Conservation (phyloP, 2,797 vertebrate species). For the Eupleurogrammus muticus region DNA sequence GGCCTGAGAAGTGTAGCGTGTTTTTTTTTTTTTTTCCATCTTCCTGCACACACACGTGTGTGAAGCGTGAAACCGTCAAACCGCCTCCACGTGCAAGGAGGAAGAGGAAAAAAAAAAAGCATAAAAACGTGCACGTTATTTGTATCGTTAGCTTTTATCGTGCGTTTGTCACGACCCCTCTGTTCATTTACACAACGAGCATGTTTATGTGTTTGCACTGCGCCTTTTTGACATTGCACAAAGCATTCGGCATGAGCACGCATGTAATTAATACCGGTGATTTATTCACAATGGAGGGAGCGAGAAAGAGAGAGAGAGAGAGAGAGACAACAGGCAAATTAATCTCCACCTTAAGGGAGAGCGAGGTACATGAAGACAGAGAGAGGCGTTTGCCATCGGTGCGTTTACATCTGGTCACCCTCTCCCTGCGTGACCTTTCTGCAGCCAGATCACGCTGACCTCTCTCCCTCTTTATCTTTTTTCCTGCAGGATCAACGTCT, state of each 20-base stretch:
- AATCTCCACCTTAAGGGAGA: constrained; percentile 75
- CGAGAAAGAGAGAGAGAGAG: constrained; percentile 11
- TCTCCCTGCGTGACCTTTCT: constrained; percentile 53
- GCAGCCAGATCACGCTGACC: constrained; percentile 27
- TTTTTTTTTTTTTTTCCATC: no score
- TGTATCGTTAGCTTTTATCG: constrained; percentile 25
- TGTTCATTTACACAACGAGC: constrained; percentile 40
- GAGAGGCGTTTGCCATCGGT: constrained; percentile 69
- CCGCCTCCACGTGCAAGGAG: neutral
- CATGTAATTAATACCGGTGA: constrained; percentile 64
- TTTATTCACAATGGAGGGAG: constrained; percentile 48
- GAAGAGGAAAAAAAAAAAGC: no score
- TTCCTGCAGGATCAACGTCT: constrained; percentile 69
- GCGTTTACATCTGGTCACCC: constrained; percentile 86
- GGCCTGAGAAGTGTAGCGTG: neutral
- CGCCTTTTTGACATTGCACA: constrained; percentile 48
- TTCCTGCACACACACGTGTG: neutral
- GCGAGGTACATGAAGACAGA: constrained; percentile 30
- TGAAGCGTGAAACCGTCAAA: constrained; percentile 9
- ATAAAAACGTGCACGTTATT: constrained; percentile 12
- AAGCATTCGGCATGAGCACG: constrained; percentile 25
- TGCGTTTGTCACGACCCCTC: constrained; percentile 34
- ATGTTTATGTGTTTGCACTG: constrained; percentile 46
- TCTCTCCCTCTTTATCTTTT: constrained; percentile 19
- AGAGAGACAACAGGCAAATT: constrained; percentile 67